Percentiles rank a stretch among this genome's conserved stretches.
phyloP scores from a whole-genome alignment of 2,797 vertebrate species.

The Heteromormyrus szaboi region DNA sequence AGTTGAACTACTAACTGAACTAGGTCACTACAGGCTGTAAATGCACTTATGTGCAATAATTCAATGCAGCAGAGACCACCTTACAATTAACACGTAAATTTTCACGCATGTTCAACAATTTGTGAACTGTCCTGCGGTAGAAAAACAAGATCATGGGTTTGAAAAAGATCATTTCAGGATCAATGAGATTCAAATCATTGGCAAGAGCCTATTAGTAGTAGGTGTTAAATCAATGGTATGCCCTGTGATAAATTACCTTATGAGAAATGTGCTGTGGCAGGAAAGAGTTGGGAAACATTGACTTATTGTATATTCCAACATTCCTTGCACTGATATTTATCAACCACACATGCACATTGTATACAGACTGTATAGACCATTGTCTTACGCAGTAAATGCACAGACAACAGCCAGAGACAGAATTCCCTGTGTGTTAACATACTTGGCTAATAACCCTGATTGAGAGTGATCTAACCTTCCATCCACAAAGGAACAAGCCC shows the following conservation, averaged over 20 bases:
- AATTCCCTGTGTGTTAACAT: background rate
- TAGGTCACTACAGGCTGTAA: background rate
- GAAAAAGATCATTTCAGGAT: background rate
- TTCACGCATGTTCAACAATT: background rate
- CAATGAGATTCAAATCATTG: background rate
- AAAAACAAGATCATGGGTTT: background rate
- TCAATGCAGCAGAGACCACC: background rate
- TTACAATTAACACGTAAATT: background rate
- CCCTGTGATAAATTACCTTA: background rate
- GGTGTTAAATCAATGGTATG: background rate
- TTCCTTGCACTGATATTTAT: background rate
- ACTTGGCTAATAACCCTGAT: background rate
- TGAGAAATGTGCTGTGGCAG: background rate
- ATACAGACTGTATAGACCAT: background rate
- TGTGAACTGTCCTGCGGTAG: background rate
- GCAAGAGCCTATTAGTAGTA: background rate
- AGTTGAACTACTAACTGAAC: background rate
- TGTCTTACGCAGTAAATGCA: background rate
- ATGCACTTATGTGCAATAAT: background rate
- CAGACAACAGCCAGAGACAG: background rate
- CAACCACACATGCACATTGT: background rate
- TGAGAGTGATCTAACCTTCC: conserved; percentile 11
- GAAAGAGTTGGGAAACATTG: background rate
- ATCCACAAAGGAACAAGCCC: conserved; percentile 8
- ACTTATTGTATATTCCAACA: background rate